These are phyloP conservation scores for Sebastes fasciatus DNA, from an alignment of 2,113 vertebrate genomes.

Conservation along the genomic window DNA sequence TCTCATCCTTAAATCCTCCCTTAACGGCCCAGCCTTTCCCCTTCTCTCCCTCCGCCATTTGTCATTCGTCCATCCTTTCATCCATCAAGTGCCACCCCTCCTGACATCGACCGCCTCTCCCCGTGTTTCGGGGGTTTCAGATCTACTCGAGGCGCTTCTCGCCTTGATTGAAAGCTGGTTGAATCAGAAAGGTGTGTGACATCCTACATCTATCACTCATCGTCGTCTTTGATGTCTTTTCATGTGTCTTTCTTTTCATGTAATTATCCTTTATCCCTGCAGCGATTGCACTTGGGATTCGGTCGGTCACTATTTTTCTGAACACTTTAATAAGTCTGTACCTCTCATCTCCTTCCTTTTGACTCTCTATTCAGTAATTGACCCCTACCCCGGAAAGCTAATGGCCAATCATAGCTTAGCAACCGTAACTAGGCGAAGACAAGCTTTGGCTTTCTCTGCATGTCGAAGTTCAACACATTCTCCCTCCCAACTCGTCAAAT, in stretches of 20 bases:
- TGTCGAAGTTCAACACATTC: neutral
- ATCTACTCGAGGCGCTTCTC: constrained; percentile 20
- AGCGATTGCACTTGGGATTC: neutral
- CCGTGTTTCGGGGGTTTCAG: constrained; percentile 49
- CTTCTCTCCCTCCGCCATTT: constrained; percentile 25
- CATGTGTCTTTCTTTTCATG: constrained; percentile 17
- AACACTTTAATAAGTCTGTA: neutral
- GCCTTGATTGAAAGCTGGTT: constrained; percentile 48
- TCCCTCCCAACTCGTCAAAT: no score
- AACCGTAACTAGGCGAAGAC: neutral
- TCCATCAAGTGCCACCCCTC: constrained; percentile 42
- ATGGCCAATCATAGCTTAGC: neutral
- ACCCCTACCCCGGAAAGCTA: neutral
- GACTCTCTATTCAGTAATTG: neutral
- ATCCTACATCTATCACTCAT: constrained; percentile 31
- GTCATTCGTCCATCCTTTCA: constrained; percentile 38
- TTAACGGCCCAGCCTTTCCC: constrained; percentile 6
- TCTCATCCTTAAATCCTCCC: constrained; percentile 49
- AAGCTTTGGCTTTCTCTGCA: neutral
- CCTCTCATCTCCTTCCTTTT: neutral
- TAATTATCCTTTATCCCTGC: constrained; percentile 25
- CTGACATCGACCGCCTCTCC: constrained; percentile 22
- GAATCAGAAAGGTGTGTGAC: constrained; percentile 25
- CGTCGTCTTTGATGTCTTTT: constrained; percentile 29
- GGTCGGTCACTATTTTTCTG: neutral